These are phyloP conservation scores for Chelonus formosanus DNA, from an alignment of 2,888 invertebrate species.

Conservation along the genomic window DNA sequence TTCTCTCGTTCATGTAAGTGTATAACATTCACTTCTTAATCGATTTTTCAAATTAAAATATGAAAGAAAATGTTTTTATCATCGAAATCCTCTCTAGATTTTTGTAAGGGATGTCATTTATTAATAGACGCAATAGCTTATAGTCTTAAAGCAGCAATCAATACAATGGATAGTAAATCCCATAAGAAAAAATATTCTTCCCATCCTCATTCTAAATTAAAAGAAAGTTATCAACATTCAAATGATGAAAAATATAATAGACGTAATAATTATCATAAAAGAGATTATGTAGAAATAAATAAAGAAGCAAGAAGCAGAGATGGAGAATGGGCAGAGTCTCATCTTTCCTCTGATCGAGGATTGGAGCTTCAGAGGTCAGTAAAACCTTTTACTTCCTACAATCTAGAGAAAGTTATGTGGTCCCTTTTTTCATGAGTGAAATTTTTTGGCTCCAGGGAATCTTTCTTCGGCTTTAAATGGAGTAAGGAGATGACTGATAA, in stretches of 20 bases:
- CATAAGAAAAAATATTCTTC: neutral
- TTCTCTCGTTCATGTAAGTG: too few species aligned
- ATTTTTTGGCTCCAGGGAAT: slow-evolving; percentile 18
- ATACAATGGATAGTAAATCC: slow-evolving; percentile 25
- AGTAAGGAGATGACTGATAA: slow-evolving; percentile 12
- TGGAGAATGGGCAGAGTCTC: slow-evolving; percentile 14
- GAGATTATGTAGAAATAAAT: neutral
- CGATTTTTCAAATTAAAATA: too few species aligned
- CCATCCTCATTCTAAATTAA: slow-evolving; percentile 5
- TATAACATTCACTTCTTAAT: too few species aligned
- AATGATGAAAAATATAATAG: slow-evolving; percentile 6
- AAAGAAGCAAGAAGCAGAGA: neutral
- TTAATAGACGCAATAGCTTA: slow-evolving; percentile 51
- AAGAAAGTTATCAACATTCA: neutral
- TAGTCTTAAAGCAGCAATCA: slow-evolving; percentile 47
- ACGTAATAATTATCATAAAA: neutral
- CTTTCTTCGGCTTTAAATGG: slow-evolving; percentile 9
- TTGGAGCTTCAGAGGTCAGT: slow-evolving; percentile 18
- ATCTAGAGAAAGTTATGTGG: neutral
- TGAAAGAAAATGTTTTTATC: too few species aligned
- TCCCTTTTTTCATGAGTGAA: neutral
- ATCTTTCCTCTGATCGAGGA: slow-evolving; percentile 17
- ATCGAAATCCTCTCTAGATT: slow-evolving; percentile 41
- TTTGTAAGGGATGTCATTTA: slow-evolving; percentile 47
- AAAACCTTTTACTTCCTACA: neutral